Conservation (phyloP, 2,888 invertebrate species). For the Rugalucina vietnamica region DNA sequence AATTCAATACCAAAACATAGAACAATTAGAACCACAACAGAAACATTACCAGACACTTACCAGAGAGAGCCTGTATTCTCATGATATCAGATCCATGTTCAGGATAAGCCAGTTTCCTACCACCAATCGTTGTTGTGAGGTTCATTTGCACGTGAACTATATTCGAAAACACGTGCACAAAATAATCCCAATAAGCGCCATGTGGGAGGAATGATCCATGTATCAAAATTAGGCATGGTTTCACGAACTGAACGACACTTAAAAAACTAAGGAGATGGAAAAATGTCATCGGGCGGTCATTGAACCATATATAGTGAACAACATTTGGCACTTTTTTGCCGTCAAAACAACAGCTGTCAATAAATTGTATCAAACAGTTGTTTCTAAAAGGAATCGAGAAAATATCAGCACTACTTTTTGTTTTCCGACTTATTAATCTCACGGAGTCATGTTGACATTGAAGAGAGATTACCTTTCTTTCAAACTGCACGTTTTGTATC, state of each 20-base stretch:
- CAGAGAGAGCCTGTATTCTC: conserved; percentile 52
- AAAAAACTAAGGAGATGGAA: conserved; percentile 57
- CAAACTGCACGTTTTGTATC: neutral
- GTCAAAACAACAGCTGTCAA: conserved; percentile 44
- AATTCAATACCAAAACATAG: too few relatives aligned
- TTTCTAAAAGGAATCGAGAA: conserved; percentile 35
- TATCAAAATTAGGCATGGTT: conserved; percentile 64
- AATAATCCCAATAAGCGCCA: conserved; percentile 62
- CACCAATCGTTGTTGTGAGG: conserved; percentile 43
- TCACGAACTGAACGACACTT: conserved; percentile 51
- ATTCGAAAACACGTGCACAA: conserved; percentile 52
- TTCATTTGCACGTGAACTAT: conserved; percentile 49
- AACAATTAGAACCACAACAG: too few relatives aligned
- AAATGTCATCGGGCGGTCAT: conserved; percentile 36
- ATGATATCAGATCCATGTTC: conserved; percentile 67
- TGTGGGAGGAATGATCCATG: conserved; percentile 53
- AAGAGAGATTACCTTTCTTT: neutral
- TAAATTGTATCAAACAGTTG: conserved; percentile 48
- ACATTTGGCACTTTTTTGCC: conserved; percentile 49
- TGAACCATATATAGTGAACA: conserved; percentile 63
- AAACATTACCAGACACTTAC: too few relatives aligned
- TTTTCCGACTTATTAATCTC: neutral
- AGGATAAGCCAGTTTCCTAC: conserved; percentile 34
- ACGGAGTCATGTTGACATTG: neutral
- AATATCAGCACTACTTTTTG: conserved; percentile 16